These are phyloP conservation scores for Heteromormyrus szaboi DNA, from an alignment of 2,797 vertebrate genomes.

Conservation along the genomic window DNA sequence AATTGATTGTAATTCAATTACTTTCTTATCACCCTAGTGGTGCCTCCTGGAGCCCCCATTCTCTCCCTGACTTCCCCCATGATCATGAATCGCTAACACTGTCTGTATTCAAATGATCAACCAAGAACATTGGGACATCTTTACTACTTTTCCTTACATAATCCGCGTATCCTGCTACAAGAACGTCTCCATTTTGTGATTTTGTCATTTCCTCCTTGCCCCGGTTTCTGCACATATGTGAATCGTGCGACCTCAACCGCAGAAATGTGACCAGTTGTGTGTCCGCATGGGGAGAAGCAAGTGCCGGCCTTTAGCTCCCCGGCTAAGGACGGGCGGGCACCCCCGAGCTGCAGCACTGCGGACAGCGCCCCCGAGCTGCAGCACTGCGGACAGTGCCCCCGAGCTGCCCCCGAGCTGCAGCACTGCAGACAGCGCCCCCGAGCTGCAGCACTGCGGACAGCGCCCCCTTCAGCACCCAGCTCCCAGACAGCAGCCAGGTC, in stretches of 20 bases:
- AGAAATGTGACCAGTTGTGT: background rate
- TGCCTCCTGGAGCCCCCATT: background rate
- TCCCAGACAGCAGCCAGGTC: background rate
- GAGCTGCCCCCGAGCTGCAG: background rate
- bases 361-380: background rate
- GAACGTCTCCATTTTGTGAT: background rate
- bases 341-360: too few relatives aligned
- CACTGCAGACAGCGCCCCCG: too few relatives aligned
- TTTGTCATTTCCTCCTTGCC: background rate
- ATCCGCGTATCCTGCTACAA: background rate
- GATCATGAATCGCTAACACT: too few relatives aligned
- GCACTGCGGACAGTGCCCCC: background rate
- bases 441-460: background rate
- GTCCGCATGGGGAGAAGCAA: background rate
- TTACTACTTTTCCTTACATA: too few relatives aligned
- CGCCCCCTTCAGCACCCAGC: background rate
- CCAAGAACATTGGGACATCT: too few relatives aligned
- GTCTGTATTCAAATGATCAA: too few relatives aligned
- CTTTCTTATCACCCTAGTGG: background rate
- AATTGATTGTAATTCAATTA: background rate
- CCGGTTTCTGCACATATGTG: background rate
- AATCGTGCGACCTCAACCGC: background rate
- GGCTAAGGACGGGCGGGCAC: background rate
- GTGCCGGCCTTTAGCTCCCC: background rate
- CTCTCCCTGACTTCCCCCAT: too few relatives aligned